These are phyloP conservation scores for Epiblema foenella DNA, from an alignment of 2,888 invertebrate genomes.

Conservation along the genomic window DNA sequence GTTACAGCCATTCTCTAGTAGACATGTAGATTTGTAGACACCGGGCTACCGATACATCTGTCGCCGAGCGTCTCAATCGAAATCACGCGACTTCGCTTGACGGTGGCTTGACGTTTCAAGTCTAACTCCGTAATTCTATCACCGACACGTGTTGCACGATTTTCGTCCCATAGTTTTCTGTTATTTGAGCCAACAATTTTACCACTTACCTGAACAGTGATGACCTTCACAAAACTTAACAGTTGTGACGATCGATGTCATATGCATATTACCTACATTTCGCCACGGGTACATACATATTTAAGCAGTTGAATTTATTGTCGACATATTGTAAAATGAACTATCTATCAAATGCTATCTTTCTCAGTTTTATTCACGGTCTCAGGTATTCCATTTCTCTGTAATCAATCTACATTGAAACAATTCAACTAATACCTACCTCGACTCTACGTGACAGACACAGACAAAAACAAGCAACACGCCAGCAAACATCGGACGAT, in stretches of 20 bases:
- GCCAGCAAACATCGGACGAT: slow-evolving; percentile 42
- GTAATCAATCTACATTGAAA: slow-evolving; percentile 17
- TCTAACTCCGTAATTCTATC: no score
- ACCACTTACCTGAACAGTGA: background rate
- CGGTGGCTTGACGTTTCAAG: background rate
- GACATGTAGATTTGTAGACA: no score
- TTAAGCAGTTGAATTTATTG: background rate
- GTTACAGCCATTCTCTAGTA: no score
- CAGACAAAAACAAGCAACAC: slow-evolving; percentile 30
- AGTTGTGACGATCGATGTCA: background rate
- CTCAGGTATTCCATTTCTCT: slow-evolving; percentile 3
- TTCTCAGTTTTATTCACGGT: background rate
- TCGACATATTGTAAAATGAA: background rate
- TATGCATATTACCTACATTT: background rate
- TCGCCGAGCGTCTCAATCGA: background rate
- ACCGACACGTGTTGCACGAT: no score
- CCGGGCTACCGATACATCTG: no score
- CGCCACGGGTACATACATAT: no score
- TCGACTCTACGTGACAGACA: no score
- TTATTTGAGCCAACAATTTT: background rate
- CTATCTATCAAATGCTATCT: background rate
- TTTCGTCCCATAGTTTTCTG: background rate
- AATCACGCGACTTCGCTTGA: background rate
- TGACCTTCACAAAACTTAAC: no score
- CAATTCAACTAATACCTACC: slow-evolving; percentile 22